A percentile compares a stretch with the other conserved stretches of the same genome.
Evolutionary conservation across 2,113 vertebrate species (phyloP).

Genomic region (Perca fluviatilis): DNA sequence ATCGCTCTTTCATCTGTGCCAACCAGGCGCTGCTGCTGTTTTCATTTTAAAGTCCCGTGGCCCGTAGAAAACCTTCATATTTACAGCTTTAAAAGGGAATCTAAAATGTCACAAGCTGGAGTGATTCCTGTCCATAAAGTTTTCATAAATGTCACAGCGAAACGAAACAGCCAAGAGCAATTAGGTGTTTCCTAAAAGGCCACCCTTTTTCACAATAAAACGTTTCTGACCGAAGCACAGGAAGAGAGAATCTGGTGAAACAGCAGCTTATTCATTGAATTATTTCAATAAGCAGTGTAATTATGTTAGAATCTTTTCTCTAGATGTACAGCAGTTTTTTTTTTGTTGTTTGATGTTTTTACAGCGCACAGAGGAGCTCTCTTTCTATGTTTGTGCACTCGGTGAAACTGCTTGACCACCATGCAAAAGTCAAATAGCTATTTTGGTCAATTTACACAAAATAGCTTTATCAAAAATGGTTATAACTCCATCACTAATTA

Average conservation of each 20-base stretch:
- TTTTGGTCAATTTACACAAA: constrained; percentile 5
- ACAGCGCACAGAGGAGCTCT: not conserved
- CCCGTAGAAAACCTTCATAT: constrained; percentile 65
- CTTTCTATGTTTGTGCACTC: not conserved
- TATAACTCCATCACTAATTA: not conserved
- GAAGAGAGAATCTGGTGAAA: not conserved
- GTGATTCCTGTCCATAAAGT: constrained; percentile 74
- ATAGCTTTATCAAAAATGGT: not conserved
- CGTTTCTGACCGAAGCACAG: constrained; percentile 17
- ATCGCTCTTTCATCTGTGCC: constrained; percentile 77
- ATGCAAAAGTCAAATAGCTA: too few relatives aligned
- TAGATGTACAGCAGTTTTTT: not conserved
- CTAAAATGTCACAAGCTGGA: constrained; percentile 80
- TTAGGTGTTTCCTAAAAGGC: constrained; percentile 69
- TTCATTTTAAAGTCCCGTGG: constrained; percentile 72
- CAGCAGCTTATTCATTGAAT: not conserved
- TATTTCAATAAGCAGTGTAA: not conserved
- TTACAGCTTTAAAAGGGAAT: constrained; percentile 77
- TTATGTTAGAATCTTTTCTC: not conserved
- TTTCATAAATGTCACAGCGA: constrained; percentile 80
- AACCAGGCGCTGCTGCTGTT: constrained; percentile 57
- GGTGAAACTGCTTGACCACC: not conserved
- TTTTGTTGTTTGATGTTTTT: not conserved
- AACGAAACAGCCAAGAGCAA: constrained; percentile 58
- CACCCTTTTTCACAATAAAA: constrained; percentile 38